A percentile compares a stretch with the other conserved stretches of the same genome.
phyloP scores from a whole-genome alignment of 2,797 vertebrate species.

The Euphonia xanthogaster region DNA sequence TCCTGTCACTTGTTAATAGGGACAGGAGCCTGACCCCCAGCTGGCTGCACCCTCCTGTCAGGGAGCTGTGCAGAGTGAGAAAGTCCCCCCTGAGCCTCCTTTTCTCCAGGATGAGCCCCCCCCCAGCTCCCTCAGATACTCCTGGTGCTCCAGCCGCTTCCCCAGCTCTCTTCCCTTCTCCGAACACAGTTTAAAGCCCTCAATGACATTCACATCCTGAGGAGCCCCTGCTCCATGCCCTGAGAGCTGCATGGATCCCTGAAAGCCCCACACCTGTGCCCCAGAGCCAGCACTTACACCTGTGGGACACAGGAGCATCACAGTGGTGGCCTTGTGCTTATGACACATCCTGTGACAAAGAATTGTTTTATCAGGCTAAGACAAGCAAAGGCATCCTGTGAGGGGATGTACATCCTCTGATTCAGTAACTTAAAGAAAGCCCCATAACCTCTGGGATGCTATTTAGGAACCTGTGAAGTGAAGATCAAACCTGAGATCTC shows the following conservation, averaged over 20 bases:
- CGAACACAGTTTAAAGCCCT: not conserved
- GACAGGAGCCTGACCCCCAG: fast-evolving
- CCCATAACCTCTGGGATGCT: not conserved
- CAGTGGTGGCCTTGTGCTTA: fast-evolving
- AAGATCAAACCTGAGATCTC: not conserved
- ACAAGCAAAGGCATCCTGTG: not conserved
- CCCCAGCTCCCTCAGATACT: not conserved
- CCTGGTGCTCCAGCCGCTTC: not conserved
- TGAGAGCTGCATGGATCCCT: fast-evolving
- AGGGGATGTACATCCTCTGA: not conserved
- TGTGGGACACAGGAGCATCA: not conserved
- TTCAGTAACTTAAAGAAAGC: not conserved
- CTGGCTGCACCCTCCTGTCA: not conserved
- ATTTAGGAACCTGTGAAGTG: not conserved
- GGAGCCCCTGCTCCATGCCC: not conserved
- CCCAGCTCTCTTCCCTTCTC: not conserved
- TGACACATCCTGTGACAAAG: fast-evolving
- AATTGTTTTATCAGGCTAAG: not conserved
- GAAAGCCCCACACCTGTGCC: fast-evolving
- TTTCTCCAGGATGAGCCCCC: not conserved
- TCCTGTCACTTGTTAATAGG: not conserved
- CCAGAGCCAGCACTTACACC: not conserved
- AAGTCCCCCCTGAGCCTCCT: not conserved
- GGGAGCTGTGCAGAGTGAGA: not conserved
- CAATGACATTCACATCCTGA: not conserved